Evolutionary conservation across 2,888 invertebrate genomes (phyloP).

Genomic region (Pterostichus niger): DNA sequence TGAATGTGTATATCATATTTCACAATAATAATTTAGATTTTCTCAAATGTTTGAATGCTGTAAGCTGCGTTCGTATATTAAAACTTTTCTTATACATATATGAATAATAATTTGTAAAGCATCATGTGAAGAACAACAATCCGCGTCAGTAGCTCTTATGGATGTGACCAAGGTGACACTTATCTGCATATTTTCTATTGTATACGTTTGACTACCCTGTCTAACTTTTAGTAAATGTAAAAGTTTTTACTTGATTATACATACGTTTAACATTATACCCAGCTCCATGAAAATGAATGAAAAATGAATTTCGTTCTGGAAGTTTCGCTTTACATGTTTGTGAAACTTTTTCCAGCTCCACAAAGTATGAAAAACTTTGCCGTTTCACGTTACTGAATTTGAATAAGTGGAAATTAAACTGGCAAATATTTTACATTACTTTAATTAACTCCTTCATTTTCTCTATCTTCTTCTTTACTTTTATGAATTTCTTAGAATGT

Average conservation of each 20-base stretch:
- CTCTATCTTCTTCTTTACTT: background rate
- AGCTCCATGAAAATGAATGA: slow-evolving; percentile 43
- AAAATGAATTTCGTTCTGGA: slow-evolving; percentile 51
- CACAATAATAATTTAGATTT: slow-evolving; percentile 66
- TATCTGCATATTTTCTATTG: slow-evolving; percentile 60
- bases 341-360: slow-evolving; percentile 36
- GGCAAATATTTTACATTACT: slow-evolving; percentile 42
- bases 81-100: slow-evolving; percentile 66
- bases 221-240: slow-evolving; percentile 51
- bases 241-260: slow-evolving; percentile 60
- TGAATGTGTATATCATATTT: slow-evolving; percentile 61
- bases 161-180: slow-evolving; percentile 37
- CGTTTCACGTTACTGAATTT: slow-evolving; percentile 33
- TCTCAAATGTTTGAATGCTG: slow-evolving; percentile 63
- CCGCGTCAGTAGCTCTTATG: background rate
- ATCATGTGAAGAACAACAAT: slow-evolving; percentile 41
- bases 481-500: background rate
- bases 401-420: slow-evolving; percentile 49
- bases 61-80: slow-evolving; percentile 45
- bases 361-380: slow-evolving; percentile 37
- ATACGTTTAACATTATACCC: slow-evolving; percentile 57
- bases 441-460: slow-evolving; percentile 32
- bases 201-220: slow-evolving; percentile 37
- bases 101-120: slow-evolving; percentile 62
- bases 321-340: slow-evolving; percentile 49